Base-by-base conservation (phyloP, 1,140 invertebrate genomes). In the Cheumatopsyche charites region DNA sequence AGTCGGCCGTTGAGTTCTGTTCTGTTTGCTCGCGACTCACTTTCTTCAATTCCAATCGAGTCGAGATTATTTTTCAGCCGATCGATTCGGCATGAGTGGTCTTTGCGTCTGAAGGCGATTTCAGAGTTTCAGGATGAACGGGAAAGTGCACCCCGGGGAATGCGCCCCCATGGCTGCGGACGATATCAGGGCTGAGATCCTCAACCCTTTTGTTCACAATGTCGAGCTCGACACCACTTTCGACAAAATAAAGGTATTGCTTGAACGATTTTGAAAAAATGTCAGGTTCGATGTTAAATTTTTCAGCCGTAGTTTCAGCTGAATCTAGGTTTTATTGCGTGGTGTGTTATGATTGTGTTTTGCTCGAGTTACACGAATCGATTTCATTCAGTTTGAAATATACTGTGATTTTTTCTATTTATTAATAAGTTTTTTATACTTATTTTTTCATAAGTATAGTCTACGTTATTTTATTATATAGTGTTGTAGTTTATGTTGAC, bases 201-300 rank as follows among this genome's bases (percentile, higher is more conserved):
- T 93, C 77, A 94, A 94, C 82, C 92, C 92, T 41, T 94, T 94
- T 82, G 91, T 94, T 42, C 92, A 94, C 80, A 91, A 90, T 78
- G 83, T 94, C 79, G 90, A 94, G 83, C 85, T 94, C 78, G 90
- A 92, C 80, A 91, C 90, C 76, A 91, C 90, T 73, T 92, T 92
- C 78, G 92, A 94, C 79, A 92, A 94, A 84, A 89, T 94, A 80
- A 93, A 93, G 89, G 92, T 94, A 84, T 86, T 87, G 12, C 36
- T 9, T 36, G 29, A 36, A 4, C 3, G 29, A 4, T 15, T 49
- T 49, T 49, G 13, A n/a, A n/a, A n/a, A n/a, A n/a, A n/a, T n/a
- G n/a, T n/a, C n/a, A n/a, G n/a, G n/a, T 49, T 49, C 13, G 19
- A 5, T 49, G 13, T 49, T 3, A 15, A 5, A 5, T 49, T 3